Evolutionary conservation across 2,113 vertebrate genomes (phyloP), one percentile per base, ranked within the genome.

Genomic region (Trichomycterus rosablanca): DNA sequence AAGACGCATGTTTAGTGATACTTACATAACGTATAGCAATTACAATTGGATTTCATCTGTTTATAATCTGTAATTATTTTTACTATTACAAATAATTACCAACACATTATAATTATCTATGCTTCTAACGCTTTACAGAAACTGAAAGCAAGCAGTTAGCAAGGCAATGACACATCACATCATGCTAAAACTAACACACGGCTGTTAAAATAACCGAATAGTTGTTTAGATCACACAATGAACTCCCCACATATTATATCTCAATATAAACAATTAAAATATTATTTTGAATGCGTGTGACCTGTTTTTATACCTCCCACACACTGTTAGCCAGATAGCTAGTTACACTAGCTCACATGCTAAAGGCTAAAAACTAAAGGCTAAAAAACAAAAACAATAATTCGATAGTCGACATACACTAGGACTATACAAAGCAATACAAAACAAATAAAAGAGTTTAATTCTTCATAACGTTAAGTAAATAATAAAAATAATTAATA

Each of bases 141-240:
- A 72, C 12, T 42, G 57, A 61, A 52, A 72, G 52, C 26, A 53
- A 34, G 30, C 10, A 16, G 55, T 16, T 58, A 44, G 42, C 56
- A 30, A 9, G 5, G 32, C 39, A 56, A 72, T 72, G 65, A 72
- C 70, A 45, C 54, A 72, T 72, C 70, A 63, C 26, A 59, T 54
- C 53, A 32, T 1, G 18, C 8, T 32, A 20, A 19, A 56, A 10
- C 45, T 5, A 52, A 12, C 52, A 42, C 18, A 6, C 0, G 6
- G 2, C 3, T n/a, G 39, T 1, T 11, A 16, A 56, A 12, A 35
- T 35, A 2, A 9, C 4, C 3, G 34, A 35, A n/a, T 40, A 40
- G 7, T n/a, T 3, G 15, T n/a, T 5, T 5, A n/a, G 12, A n/a
- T 3, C 14, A 40, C 37, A 2, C 2, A n/a, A n/a, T 35, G 2